Base-by-base conservation (phyloP, 2,113 vertebrate genomes). In the Salvator merianae region DNA sequence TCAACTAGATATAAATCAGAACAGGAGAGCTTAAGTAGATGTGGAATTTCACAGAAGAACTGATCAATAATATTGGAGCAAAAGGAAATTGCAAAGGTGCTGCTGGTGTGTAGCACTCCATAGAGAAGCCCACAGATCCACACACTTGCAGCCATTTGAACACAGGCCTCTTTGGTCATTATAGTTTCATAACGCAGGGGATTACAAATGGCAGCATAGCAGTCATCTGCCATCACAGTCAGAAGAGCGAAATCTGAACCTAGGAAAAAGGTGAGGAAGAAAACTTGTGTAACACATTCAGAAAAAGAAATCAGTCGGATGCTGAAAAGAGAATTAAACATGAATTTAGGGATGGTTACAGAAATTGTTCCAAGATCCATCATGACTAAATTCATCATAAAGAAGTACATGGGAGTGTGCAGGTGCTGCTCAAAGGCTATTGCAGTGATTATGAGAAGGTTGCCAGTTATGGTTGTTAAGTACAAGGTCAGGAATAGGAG, bases 261-360 rank as follows among this genome's bases (percentile, higher is more conserved):
- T 22, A 71, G 2, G 38, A 71, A 36, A 16, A 71, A 71, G 32
- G 22, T 4, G 7, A 71, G 62, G 62, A 50, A 47, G 40, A 74
- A 50, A 53, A 75, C 73, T 14, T 75, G 59, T 34, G 72, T 62
- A 28, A 83, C 81, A 77, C 82, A 83, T 22, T 43, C 82, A 30
- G 43, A 66, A 68, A 68, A 76, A 68, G 82, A 76, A 83, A 83
- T 83, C 8, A 12, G 7, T 10, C 47, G 68, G 73, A 32, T 83
- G 12, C 77, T 66, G 32, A 76, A 7, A 2, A 83, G 9, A 1
- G 82, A 68, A 77, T 68, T 68, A 24, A 10, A 30, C 28, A 77
- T 76, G 16, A 43, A 12, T n/a, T 84, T n/a, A n/a, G n/a, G n/a
- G n/a, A n/a, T n/a, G n/a, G n/a, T n/a, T n/a, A n/a, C n/a, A n/a